Conservation (phyloP, 2,888 invertebrate genomes). For the Thumatha senex region DNA sequence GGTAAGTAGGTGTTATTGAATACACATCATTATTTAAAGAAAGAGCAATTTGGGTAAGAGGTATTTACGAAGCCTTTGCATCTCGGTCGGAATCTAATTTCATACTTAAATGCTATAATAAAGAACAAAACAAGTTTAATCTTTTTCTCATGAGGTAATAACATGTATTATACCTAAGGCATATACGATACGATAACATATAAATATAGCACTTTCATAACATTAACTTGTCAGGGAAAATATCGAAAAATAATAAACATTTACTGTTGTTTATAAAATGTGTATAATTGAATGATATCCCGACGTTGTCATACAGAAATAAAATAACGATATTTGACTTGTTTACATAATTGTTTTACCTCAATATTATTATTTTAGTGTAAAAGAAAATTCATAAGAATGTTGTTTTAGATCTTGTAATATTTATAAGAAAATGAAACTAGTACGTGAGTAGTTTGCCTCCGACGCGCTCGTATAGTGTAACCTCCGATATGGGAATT, state of each 20-base stretch:
- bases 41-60: too few relatives aligned
- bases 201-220: not conserved
- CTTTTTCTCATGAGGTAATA: not conserved
- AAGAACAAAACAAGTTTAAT: not conserved
- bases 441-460: too few relatives aligned
- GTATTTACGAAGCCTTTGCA: too few relatives aligned
- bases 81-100: not conserved
- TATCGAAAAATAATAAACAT: conserved; percentile 1
- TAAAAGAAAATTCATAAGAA: too few relatives aligned
- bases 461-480: too few relatives aligned
- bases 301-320: not conserved
- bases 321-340: conserved; percentile 12
- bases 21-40: too few relatives aligned
- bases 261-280: not conserved
- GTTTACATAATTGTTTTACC: not conserved
- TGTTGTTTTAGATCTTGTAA: too few relatives aligned
- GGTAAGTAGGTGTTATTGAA: too few relatives aligned
- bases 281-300: conserved; percentile 9
- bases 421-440: too few relatives aligned
- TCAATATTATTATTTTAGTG: too few relatives aligned
- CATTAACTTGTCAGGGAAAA: not conserved
- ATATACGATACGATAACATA: not conserved
- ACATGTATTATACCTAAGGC: not conserved
- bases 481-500: too few relatives aligned
- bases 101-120: not conserved